A percentile compares a stretch with the other conserved stretches of the same genome.
Conservation (phyloP, 1,140 invertebrate genomes). For the Campodea augens region DNA sequence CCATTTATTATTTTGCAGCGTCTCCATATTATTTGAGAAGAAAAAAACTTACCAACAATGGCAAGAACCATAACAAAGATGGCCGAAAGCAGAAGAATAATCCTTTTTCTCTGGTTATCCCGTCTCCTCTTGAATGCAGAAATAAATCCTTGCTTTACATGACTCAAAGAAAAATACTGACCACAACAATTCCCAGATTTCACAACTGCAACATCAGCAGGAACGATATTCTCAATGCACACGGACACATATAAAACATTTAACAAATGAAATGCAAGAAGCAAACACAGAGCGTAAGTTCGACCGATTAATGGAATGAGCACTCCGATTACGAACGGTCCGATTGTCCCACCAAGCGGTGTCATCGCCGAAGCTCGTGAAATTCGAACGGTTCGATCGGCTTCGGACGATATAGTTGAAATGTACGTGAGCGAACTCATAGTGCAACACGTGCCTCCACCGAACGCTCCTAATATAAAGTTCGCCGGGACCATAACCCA, state of each 20-base stretch:
- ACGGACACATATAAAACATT: not conserved
- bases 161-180: slow-evolving; percentile 8
- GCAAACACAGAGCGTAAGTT: not conserved
- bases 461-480: slow-evolving; percentile 23
- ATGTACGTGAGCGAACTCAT: slow-evolving; percentile 28
- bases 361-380: slow-evolving; percentile 28
- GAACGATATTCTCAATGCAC: not conserved
- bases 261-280: not conserved
- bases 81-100: slow-evolving; percentile 20
- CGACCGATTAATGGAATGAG: not conserved
- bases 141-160: slow-evolving; percentile 17
- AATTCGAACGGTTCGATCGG: slow-evolving; percentile 23
- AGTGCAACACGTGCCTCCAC: slow-evolving; percentile 25
- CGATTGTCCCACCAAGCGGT: slow-evolving; percentile 24
- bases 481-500: slow-evolving; percentile 22
- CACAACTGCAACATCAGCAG: not conserved
- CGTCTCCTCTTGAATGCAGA: slow-evolving; percentile 20
- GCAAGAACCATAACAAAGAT: slow-evolving; percentile 15
- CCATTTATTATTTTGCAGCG: too few species aligned
- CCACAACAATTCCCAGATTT: not conserved
- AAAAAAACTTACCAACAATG: slow-evolving; percentile 19
- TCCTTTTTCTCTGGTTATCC: slow-evolving; percentile 14
- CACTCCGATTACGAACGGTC: slow-evolving; percentile 14
- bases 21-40: too few species aligned
- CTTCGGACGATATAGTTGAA: slow-evolving; percentile 19